phyloP scores from a whole-genome alignment of 1,140 invertebrate species.

The Aleiodes sp. region DNA sequence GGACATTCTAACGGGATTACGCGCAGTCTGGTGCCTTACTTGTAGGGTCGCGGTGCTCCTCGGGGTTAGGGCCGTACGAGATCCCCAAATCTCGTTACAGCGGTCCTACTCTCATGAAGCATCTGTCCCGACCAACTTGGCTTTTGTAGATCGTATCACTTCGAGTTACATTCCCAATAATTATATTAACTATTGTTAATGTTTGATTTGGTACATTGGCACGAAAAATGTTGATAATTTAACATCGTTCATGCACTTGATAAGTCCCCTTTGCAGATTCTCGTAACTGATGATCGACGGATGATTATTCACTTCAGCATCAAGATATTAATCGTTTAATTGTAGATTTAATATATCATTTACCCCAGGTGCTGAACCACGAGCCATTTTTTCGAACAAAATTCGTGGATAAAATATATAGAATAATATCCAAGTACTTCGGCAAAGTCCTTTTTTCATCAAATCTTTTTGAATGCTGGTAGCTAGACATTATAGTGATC shows the following conservation, averaged over 20 bases:
- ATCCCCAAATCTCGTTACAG: no score
- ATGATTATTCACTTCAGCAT: constrained; percentile 82
- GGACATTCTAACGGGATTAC: no score
- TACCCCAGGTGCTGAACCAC: constrained; percentile 82
- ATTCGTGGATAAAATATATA: no score
- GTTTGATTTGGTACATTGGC: constrained; percentile 75
- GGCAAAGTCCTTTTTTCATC: no score
- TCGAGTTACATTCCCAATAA: constrained; percentile 64
- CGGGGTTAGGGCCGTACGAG: no score
- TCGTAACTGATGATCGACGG: constrained; percentile 76
- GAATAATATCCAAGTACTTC: no score
- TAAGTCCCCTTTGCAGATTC: constrained; percentile 83
- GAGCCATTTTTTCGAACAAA: no score
- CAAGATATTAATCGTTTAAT: constrained; percentile 83
- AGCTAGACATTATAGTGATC: no score
- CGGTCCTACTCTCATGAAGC: no score
- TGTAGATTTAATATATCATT: constrained; percentile 89
- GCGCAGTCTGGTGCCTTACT: no score
- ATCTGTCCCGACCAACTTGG: constrained; percentile 83
- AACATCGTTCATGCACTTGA: constrained; percentile 92
- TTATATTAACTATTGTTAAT: constrained; percentile 66
- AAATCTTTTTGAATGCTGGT: no score
- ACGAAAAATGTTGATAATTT: constrained; percentile 79
- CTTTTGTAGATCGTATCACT: constrained; percentile 76
- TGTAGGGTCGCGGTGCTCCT: no score